Evolutionary conservation across 1,140 invertebrate species (phyloP), one percentile per base, ranked within the genome.

Genomic region (Drosophila mojavensis): DNA sequence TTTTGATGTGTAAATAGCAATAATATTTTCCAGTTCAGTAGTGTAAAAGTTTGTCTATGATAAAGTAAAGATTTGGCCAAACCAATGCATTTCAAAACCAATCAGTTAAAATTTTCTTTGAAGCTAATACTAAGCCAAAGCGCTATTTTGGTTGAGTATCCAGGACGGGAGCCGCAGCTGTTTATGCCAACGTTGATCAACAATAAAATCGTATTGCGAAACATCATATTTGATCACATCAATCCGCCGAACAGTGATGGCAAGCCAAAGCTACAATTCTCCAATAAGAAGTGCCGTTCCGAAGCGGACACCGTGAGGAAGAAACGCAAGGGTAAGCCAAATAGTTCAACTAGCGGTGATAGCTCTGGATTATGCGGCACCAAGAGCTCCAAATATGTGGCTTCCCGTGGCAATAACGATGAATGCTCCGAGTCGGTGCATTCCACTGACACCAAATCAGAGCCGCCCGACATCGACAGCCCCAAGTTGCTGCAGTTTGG

Each of bases 101-200:
- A 39, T 17, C 62, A 39, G 9, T 59, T 33, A 0, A 72, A 65
- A 69, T 79, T 78, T 26, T 55, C 70, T 4, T 54, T 78, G 59
- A 75, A 78, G 28, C 33, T 80, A 9, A 50, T 80, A 45, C 13
- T 70, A 2, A 53, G 39, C 17, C 50, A 50, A 53, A 77, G 33
- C 24, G 61, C 68, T 17, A 30, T 74, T 13, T 26, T 80, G 24
- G 75, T 78, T 9, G 70, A 80, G 36, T 47, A 43, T 66, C 75
- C 75, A 5, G 60, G 56, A 3, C 48, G 9, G 0, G 78, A 78
- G 11, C 30, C 75, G 26, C 75, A 80, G n/a, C 13, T 80, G 3
- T 78, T 78, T 17, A 50, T 70, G 56, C 75, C 75, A 4, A 11
- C 45, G 3, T n/a, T 80, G 3, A 20, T 50, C 5, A 11, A 69